These are phyloP conservation scores for Silurus asotus DNA, from an alignment of 2,113 vertebrate genomes.

Conservation along the genomic window DNA sequence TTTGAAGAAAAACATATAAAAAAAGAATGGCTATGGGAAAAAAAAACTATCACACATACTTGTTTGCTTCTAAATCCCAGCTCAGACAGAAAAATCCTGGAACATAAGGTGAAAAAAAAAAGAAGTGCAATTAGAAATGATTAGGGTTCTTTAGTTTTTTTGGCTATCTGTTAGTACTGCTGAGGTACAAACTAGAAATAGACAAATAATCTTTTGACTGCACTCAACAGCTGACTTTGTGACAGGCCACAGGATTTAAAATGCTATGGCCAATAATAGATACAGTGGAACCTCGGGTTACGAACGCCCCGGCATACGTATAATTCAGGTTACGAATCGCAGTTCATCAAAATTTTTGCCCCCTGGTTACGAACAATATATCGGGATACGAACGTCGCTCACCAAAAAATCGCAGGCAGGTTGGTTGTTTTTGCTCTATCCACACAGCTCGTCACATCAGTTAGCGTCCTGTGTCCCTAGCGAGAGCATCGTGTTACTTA, in stretches of 20 bases:
- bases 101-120: constrained; percentile 2
- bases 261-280: neutral
- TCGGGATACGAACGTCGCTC: too few relatives aligned
- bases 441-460: too few relatives aligned
- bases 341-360: too few relatives aligned
- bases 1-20: neutral
- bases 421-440: too few relatives aligned
- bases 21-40: neutral
- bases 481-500: too few relatives aligned
- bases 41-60: neutral
- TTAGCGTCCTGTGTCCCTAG: too few relatives aligned
- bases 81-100: neutral
- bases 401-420: too few relatives aligned
- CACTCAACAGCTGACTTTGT: neutral
- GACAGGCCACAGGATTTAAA: neutral
- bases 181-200: neutral
- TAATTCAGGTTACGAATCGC: too few relatives aligned
- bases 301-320: too few relatives aligned
- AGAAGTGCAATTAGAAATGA: neutral
- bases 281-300: too few relatives aligned
- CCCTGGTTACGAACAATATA: too few relatives aligned
- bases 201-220: neutral
- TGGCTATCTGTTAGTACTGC: neutral
- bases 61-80: neutral
- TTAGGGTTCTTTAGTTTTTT: neutral